Conservation (phyloP, 2,888 invertebrate species). For the Chymomyza procnemis region DNA sequence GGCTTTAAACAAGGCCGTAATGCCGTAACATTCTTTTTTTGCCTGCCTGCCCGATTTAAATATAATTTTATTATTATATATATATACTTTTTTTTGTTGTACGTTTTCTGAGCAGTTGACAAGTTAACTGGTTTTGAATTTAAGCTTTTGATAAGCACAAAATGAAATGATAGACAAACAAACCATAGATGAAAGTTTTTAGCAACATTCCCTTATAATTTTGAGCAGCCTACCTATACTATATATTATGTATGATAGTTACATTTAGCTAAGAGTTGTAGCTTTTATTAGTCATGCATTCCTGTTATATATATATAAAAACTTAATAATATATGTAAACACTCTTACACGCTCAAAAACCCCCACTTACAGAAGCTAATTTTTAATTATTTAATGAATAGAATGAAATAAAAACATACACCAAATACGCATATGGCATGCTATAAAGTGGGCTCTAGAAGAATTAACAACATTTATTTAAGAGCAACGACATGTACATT, state of each 20-base stretch:
- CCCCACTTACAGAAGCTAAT: background rate
- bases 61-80: conserved; percentile 49
- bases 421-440: conserved; percentile 41
- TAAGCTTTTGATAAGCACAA: conserved; percentile 63
- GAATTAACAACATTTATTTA: conserved; percentile 12
- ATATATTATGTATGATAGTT: conserved; percentile 28
- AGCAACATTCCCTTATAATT: conserved; percentile 53
- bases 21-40: conserved; percentile 37
- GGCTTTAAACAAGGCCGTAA: conserved; percentile 24
- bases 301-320: conserved; percentile 62
- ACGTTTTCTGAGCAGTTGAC: conserved; percentile 33
- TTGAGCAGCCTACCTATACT: conserved; percentile 40
- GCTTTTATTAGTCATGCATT: conserved; percentile 65
- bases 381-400: background rate
- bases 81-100: conserved; percentile 26
- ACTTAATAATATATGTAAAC: background rate
- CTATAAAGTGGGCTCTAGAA: conserved; percentile 47
- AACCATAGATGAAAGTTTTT: background rate
- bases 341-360: background rate
- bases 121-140: conserved; percentile 10
- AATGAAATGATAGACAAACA: conserved; percentile 20
- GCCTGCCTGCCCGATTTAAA: conserved; percentile 67
- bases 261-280: conserved; percentile 55
- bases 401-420: conserved; percentile 16
- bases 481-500: conserved; percentile 63